These are phyloP conservation scores for Scaptomyza reducta DNA, from an alignment of 2,888 invertebrate genomes.

Conservation along the genomic window DNA sequence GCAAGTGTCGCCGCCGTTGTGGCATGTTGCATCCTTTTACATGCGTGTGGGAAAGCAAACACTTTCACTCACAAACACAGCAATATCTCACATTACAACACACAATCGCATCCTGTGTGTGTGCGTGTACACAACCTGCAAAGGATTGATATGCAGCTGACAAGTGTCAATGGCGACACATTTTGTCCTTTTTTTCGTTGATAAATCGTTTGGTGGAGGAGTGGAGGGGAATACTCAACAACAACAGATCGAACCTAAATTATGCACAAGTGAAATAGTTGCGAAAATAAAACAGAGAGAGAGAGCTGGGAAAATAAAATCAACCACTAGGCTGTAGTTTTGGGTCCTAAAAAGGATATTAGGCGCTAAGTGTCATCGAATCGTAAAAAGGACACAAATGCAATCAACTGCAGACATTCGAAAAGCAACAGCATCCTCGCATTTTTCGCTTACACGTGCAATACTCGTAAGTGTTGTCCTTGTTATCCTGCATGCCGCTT, in stretches of 20 bases:
- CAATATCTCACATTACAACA: conserved; percentile 69
- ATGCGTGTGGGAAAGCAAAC: conserved; percentile 69
- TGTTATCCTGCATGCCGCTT: conserved; percentile 41
- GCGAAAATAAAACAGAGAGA: conserved; percentile 60
- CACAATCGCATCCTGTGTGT: conserved; percentile 55
- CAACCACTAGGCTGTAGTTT: conserved; percentile 22
- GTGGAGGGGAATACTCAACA: neutral
- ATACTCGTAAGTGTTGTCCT: conserved; percentile 58
- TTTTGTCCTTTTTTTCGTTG: conserved; percentile 28
- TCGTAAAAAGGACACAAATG: conserved; percentile 70
- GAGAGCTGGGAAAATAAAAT: conserved; percentile 52
- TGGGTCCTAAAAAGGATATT: conserved; percentile 75
- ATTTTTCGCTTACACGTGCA: conserved; percentile 76
- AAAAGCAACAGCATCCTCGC: neutral
- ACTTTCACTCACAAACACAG: conserved; percentile 60
- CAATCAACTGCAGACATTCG: conserved; percentile 75
- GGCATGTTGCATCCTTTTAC: conserved; percentile 37
- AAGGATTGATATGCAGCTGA: conserved; percentile 75
- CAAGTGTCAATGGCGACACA: conserved; percentile 56
- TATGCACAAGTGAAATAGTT: conserved; percentile 63
- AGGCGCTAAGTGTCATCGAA: conserved; percentile 73
- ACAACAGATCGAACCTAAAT: conserved; percentile 37
- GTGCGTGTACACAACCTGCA: conserved; percentile 54
- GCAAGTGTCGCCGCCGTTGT: conserved; percentile 42
- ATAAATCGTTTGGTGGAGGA: conserved; percentile 31